Base-by-base conservation (phyloP, 2,888 invertebrate species). In the Nemotelus pantherinus region DNA sequence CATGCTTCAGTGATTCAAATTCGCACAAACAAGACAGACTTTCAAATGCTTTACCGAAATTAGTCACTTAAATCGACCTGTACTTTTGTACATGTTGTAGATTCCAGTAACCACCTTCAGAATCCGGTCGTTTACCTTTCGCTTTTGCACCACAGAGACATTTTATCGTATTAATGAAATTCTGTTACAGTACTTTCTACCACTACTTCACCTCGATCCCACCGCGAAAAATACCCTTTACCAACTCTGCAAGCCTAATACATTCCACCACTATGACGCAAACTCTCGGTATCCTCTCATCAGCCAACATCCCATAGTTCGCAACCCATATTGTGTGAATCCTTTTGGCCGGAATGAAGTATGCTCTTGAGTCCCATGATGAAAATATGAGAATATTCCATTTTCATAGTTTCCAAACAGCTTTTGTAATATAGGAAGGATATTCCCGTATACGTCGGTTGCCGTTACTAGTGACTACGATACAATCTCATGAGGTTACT, bases 331-430 rank as follows among this genome's bases (percentile, higher is more conserved):
- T 63, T 63, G 43, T 43, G 63, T 4, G 63, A 63, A 43, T 63
- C 43, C 63, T 43, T 63, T 63, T 63, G 41, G 41, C n/a, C 43
- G 63, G 63, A 63, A 63, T 63, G 63, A 63, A 63, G 63, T 63
- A 25, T 25, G 63, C 63, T 63, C 43, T 63, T 63, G 6, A 39
- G 41, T 43, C 9, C 43, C 63, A 63, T 25, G 25, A 41, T 63
- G 63, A 63, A 63, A 63, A 63, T 63, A 43, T 63, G 63, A 4
- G 43, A 63, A 43, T 43, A 9, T 63, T 43, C 5, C 43, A 2
- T 63, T 41, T 39, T 43, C 58, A 25, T 25, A 25, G 25, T 25
- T 25, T 25, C 25, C 25, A 25, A 25, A 25, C 25, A 25, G 25
- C 25, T 25, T 25, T 25, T 25, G 25, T 25, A 25, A 25, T 25